A percentile compares a stretch with the other conserved stretches of the same genome.
Conservation (phyloP, 2,113 vertebrate species). For the Malurus melanocephalus region DNA sequence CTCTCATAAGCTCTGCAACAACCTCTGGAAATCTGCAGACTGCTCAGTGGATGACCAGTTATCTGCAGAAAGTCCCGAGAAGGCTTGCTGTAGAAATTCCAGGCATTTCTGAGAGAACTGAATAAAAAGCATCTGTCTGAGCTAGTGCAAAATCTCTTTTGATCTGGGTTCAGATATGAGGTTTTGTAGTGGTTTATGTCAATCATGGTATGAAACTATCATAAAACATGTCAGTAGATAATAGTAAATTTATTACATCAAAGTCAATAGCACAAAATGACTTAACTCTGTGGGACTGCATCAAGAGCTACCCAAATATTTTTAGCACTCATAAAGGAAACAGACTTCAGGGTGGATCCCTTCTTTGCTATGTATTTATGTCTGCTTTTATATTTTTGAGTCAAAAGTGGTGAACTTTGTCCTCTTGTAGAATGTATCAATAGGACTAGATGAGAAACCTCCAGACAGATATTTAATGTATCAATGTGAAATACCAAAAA, state of each 20-base stretch:
- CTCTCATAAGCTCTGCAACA: neutral
- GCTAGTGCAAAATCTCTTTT: constrained; percentile 13
- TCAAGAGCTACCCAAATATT: constrained; percentile 7
- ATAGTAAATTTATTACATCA: neutral
- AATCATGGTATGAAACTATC: neutral
- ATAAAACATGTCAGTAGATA: constrained; percentile 17
- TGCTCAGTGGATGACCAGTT: neutral
- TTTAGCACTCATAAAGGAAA: constrained; percentile 9
- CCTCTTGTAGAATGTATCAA: neutral
- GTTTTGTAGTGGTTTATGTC: constrained; percentile 31
- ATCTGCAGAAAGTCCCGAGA: neutral
- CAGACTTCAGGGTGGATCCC: neutral
- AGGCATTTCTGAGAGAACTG: constrained; percentile 29
- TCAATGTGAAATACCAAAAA: neutral
- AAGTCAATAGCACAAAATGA: neutral
- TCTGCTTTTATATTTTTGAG: neutral
- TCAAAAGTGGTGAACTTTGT: neutral
- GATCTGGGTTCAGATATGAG: constrained; percentile 39
- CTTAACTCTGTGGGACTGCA: neutral
- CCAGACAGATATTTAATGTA: neutral
- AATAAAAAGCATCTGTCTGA: constrained; percentile 45
- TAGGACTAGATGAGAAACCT: neutral
- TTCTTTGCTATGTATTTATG: constrained; percentile 9
- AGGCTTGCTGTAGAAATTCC: constrained; percentile 36
- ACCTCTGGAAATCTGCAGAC: neutral